Percentiles rank a stretch among this genome's conserved stretches.
Evolutionary conservation across 2,888 invertebrate genomes (phyloP).

Genomic region (Sphinx pinastri): DNA sequence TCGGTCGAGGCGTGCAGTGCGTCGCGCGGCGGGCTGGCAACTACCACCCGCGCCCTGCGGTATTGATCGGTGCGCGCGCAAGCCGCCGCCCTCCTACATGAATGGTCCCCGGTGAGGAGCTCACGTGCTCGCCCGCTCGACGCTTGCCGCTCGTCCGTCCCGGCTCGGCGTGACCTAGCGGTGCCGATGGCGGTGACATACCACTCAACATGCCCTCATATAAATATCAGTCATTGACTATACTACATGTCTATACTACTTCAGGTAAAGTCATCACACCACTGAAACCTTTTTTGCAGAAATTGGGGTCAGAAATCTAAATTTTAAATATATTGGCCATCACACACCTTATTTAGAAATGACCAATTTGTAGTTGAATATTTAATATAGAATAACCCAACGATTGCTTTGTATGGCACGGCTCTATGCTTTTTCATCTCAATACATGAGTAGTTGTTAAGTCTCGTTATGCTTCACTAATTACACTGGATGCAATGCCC

Average conservation of each 20-base stretch:
- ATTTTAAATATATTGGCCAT: too few species aligned
- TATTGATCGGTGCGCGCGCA: slow-evolving; percentile 77
- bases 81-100: slow-evolving; percentile 72
- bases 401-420: too few species aligned
- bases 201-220: slow-evolving; percentile 33
- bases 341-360: too few species aligned
- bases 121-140: slow-evolving; percentile 70
- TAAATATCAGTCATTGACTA: slow-evolving; percentile 21
- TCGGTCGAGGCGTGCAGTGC: slow-evolving; percentile 54
- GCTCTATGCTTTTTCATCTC: too few species aligned
- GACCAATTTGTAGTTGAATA: too few species aligned
- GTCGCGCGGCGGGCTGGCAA: slow-evolving; percentile 75
- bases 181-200: slow-evolving; percentile 44
- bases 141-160: slow-evolving; percentile 48
- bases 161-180: slow-evolving; percentile 54
- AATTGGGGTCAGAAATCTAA: too few species aligned
- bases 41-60: slow-evolving; percentile 63
- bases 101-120: slow-evolving; percentile 77
- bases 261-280: background rate
- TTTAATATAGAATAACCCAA: too few species aligned
- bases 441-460: too few species aligned
- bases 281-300: background rate
- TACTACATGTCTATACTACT: background rate
- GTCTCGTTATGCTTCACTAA: too few species aligned
- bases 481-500: too few species aligned